Evolutionary conservation across 2,888 invertebrate species (phyloP).

Genomic region (Cryptosula pallasiana): DNA sequence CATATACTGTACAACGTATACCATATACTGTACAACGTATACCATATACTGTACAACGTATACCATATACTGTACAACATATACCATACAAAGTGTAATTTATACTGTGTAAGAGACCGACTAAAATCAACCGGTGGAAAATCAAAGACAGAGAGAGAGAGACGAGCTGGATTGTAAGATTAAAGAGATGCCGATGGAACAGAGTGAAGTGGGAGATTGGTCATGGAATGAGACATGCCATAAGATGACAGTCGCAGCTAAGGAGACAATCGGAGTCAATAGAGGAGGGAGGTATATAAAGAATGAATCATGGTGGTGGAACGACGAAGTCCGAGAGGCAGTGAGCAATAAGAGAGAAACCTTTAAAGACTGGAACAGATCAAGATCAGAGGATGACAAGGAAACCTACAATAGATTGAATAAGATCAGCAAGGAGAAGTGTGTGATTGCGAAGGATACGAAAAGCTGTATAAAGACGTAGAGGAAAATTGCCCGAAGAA

Average conservation of each 20-base stretch:
- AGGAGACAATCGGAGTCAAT: not conserved
- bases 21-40: no score
- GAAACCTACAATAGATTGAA: not conserved
- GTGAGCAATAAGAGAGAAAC: not conserved
- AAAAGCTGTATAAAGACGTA: not conserved
- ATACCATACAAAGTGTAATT: no score
- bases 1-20: no score
- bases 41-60: no score
- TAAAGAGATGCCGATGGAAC: not conserved
- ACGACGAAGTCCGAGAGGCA: not conserved
- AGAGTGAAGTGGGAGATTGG: not conserved
- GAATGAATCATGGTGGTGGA: not conserved
- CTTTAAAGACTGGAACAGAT: not conserved
- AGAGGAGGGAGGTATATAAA: not conserved
- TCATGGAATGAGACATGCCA: not conserved
- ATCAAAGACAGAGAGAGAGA: not conserved
- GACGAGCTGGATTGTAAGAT: not conserved
- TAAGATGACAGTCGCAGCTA: not conserved
- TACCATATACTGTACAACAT: no score
- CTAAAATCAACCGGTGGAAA: no score
- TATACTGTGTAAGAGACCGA: no score
- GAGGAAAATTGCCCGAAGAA: not conserved
- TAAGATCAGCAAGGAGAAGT: not conserved
- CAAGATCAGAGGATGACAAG: not conserved
- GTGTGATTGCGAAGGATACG: not conserved